A percentile compares a stretch with the other conserved stretches of the same genome.
Conservation (phyloP, 2,113 vertebrate species). For the Corydoras maculifer region DNA sequence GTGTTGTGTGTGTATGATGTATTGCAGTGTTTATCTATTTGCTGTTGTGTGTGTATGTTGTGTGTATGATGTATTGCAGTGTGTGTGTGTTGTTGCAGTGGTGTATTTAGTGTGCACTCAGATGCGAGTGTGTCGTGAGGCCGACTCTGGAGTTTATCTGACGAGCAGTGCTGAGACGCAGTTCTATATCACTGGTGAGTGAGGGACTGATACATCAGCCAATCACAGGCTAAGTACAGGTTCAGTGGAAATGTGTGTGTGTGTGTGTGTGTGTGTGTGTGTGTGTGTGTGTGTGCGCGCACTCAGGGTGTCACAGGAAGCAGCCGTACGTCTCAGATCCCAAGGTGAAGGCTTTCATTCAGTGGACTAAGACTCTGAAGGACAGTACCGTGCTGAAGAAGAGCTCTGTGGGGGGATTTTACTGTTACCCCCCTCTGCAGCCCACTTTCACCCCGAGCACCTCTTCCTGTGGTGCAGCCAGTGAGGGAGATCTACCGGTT, state of each 20-base stretch:
- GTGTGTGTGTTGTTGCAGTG: constrained; percentile 49
- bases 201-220: neutral
- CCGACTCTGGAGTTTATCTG: constrained; percentile 66
- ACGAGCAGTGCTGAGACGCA: constrained; percentile 85
- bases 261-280: constrained; percentile 4
- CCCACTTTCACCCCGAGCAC: constrained; percentile 52
- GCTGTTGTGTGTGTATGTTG: no score
- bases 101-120: constrained; percentile 83
- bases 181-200: constrained; percentile 75
- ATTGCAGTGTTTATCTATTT: no score
- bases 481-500: constrained; percentile 28
- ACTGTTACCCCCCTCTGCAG: constrained; percentile 73
- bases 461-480: constrained; percentile 52
- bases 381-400: constrained; percentile 67
- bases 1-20: no score
- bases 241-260: neutral
- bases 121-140: constrained; percentile 76
- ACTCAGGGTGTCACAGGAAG: constrained; percentile 71
- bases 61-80: no score
- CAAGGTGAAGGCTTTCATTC: constrained; percentile 78
- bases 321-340: constrained; percentile 72
- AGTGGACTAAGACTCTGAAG: constrained; percentile 74
- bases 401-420: constrained; percentile 76
- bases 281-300: neutral
- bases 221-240: neutral